phyloP scores from a whole-genome alignment of 1,140 invertebrate genomes.

The Monochamus saltuarius region DNA sequence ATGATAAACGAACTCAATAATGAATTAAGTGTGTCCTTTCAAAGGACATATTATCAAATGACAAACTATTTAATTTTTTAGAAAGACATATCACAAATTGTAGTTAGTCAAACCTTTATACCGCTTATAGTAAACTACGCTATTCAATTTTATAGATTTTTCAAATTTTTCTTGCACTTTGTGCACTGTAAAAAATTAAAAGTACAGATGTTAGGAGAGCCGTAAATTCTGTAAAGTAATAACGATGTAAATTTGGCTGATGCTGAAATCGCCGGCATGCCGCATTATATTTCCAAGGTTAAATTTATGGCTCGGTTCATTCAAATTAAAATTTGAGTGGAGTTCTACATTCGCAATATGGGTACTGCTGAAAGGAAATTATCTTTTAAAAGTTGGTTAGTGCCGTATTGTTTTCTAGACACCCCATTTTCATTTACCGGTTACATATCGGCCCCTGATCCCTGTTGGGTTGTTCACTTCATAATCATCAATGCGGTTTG shows the following conservation, averaged over 20 bases:
- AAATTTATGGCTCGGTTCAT: conserved; percentile 41
- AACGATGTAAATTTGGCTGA: conserved; percentile 27
- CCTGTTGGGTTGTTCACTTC: conserved; percentile 12
- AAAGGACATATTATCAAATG: too few species aligned
- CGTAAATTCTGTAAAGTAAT: conserved; percentile 27
- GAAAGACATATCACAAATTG: too few species aligned
- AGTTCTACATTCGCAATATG: conserved; percentile 33
- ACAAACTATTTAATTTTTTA: too few species aligned
- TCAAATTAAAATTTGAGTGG: conserved; percentile 47
- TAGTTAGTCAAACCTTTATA: too few species aligned
- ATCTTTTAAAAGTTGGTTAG: conserved; percentile 37
- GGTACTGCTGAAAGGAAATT: conserved; percentile 33
- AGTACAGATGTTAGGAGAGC: too few species aligned
- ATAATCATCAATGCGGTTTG: conserved; percentile 11
- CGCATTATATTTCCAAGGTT: conserved; percentile 39
- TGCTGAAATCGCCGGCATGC: conserved; percentile 34
- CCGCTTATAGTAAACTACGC: too few species aligned
- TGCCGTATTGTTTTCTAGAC: conserved; percentile 25
- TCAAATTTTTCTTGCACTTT: conserved; percentile 17
- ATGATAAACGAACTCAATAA: too few species aligned
- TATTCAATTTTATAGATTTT: too few species aligned
- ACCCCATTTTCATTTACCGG: conserved; percentile 20
- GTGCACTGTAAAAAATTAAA: too few species aligned
- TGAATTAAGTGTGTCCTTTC: too few species aligned
- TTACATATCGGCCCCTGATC: conserved; percentile 21